Evolutionary conservation across 1,140 invertebrate species (phyloP), one percentile per base, ranked within the genome.

Genomic region (Orchesella cincta): DNA sequence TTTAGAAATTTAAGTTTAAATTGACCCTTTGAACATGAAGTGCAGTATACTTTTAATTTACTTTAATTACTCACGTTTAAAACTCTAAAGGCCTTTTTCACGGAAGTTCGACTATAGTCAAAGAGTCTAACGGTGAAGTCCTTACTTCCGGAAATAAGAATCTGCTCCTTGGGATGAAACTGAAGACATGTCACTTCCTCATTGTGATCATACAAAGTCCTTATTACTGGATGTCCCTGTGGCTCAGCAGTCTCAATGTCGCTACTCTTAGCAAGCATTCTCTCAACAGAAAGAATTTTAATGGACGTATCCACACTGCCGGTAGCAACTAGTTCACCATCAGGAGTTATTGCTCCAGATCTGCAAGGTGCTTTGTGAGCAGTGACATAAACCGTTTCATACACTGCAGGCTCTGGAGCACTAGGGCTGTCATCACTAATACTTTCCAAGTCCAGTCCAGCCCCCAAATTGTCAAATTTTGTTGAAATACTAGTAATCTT

Each of bases 301-400:
- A 99, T 99, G 79, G 96, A 98, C 2, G 97, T 94, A 87, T 99
- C 98, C 1, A 95, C 94, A 80, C 96, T 98, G 28, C 98, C 98
- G 1, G 97, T 99, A 0, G 97, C 97, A n/a, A 99, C 94, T 0
- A 99, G 86, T 82, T 97, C 93, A 0, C 97, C 98, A 88, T 98
- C 96, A 12, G 89, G 87, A 80, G 95, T 98, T 84, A 99, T 99
- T 33, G 95, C 95, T 20, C 96, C 97, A 0, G 96, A 93, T 75
- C 97, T 87, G 83, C 97, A 99, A 76, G 96, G 92, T 76, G 93
- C 96, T 87, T 99, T 99, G 85, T 99, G 98, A 1, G 96, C 96
- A 3, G 98, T 99, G 0, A 99, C 96, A 86, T 99, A 99, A 1
- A 96, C 97, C 0, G 98, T 99, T 87, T 99, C 97, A 85, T 99